Conservation (phyloP, 2,113 vertebrate species). For the Recurvirostra avosetta region DNA sequence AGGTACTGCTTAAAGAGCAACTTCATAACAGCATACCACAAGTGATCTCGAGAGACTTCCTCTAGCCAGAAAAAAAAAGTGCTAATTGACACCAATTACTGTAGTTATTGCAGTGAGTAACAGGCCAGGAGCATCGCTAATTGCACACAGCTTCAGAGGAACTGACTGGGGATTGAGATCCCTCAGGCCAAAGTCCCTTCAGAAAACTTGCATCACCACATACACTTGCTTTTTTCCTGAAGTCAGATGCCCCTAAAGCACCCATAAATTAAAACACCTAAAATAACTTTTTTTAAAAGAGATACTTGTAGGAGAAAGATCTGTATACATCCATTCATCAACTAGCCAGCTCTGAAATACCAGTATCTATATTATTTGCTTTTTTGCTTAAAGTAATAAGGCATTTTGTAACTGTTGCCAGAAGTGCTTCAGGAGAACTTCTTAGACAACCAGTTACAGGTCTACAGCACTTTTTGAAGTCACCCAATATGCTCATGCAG, state of each 20-base stretch:
- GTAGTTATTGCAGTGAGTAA: background rate
- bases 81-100: background rate
- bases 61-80: background rate
- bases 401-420: accelerated
- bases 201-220: background rate
- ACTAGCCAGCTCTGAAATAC: background rate
- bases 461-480: background rate
- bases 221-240: background rate
- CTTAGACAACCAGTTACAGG: no score
- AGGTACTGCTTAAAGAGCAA: background rate
- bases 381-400: background rate
- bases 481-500: accelerated
- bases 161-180: accelerated
- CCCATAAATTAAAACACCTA: background rate
- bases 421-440: no score
- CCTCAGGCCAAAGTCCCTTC: background rate
- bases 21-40: no score
- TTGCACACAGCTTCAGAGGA: background rate
- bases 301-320: background rate
- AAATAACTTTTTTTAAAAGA: background rate
- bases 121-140: background rate
- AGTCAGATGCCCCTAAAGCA: background rate
- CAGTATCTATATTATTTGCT: no score
- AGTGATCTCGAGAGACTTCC: background rate
- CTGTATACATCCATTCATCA: accelerated